These are phyloP conservation scores for Argyrosomus regius DNA, from an alignment of 2,797 vertebrate genomes.

Conservation along the genomic window DNA sequence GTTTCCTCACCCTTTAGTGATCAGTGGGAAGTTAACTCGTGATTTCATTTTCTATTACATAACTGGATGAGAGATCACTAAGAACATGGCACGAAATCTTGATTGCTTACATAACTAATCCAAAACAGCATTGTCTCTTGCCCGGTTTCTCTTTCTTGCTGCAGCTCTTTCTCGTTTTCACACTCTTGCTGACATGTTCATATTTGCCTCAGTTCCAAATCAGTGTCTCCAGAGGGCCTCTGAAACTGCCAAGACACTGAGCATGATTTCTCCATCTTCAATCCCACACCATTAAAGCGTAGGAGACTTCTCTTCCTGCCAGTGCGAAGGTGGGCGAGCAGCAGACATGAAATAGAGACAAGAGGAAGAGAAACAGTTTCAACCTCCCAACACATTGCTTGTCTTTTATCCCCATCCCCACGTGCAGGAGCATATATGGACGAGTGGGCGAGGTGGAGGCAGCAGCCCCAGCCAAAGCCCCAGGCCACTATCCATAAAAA, in stretches of 20 bases:
- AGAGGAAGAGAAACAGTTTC: conserved; percentile 48
- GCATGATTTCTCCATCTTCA: conserved; percentile 75
- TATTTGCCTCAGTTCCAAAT: conserved; percentile 61
- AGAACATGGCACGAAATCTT: conserved; percentile 53
- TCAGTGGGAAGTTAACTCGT: conserved; percentile 39
- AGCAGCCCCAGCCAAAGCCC: conserved; percentile 39
- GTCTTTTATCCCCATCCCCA: conserved; percentile 71
- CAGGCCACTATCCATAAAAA: conserved; percentile 33
- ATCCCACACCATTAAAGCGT: conserved; percentile 69
- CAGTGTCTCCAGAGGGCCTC: conserved; percentile 60
- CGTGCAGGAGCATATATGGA: conserved; percentile 41
- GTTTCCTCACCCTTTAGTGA: conserved; percentile 13
- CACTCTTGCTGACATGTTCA: conserved; percentile 55
- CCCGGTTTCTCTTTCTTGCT: conserved; percentile 45
- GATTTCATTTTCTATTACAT: conserved; percentile 46
- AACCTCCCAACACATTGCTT: conserved; percentile 31
- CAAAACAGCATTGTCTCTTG: conserved; percentile 63
- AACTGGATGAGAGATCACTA: conserved; percentile 46
- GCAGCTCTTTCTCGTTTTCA: conserved; percentile 54
- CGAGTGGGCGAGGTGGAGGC: conserved; percentile 68
- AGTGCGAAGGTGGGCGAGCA: conserved; percentile 78
- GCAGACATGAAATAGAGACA: conserved; percentile 63
- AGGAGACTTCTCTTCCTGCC: conserved; percentile 74
- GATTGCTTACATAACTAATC: conserved; percentile 76
- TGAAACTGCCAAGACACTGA: conserved; percentile 73